Base-by-base conservation (phyloP, 2,888 invertebrate species). In the Drosophila mimetica region DNA sequence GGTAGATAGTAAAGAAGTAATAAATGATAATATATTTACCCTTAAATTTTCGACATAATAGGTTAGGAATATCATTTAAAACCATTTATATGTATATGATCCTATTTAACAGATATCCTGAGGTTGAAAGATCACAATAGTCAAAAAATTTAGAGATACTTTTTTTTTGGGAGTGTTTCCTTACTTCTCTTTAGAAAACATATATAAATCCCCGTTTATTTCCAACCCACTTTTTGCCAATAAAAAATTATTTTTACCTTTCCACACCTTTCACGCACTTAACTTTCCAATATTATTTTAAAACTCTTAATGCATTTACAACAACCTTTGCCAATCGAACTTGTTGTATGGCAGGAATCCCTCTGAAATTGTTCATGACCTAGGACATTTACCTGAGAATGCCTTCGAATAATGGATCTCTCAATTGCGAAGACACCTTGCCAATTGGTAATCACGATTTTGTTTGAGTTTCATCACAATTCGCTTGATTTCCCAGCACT, bases 401-500 rank as follows among this genome's bases (percentile, higher is more conserved):
- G n/a, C 25, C 32, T 28, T 28, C 16, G 8, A 32, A 36, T 55
- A 36, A 44, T 14, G 34, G 30, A 42, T 36, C 28, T 20, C 16
- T 46, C 47, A 52, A 47, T 44, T 57, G 53, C 16, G 32, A 50
- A 14, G 47, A 67, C 51, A 67, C 51, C 59, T 32, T 39, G 60
- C 67, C 74, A 61, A 85, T 71, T 76, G 71, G 69, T 77, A 82
- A 77, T 82, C 76, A 71, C 70, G 70, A 75, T 71, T 71, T 44
- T 75, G 63, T 77, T 63, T 59, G 64, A 81, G 79, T 77, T 81
- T 57, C 61, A 84, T 73, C 67, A 81, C 66, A 72, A 57, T 67
- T 73, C 51, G 83, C 69, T 80, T 77, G 80, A 83, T 77, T 76
- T 79, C 53, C 64, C 58, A 71, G 79, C 78, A 71, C 59, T 78